phyloP scores from a whole-genome alignment of 1,140 invertebrate genomes.

The Bicyclus anynana region DNA sequence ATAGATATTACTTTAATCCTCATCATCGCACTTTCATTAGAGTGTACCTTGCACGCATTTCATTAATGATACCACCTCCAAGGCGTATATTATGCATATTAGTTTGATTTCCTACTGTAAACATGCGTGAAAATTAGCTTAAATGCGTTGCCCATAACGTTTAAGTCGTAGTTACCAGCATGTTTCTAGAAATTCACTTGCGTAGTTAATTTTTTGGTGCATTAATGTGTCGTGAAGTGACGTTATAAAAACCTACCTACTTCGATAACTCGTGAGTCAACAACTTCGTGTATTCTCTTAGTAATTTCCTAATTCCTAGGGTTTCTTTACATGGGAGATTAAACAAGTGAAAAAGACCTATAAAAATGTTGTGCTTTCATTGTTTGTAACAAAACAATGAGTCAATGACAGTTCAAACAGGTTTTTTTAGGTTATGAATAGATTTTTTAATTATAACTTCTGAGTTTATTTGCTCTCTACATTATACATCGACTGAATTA shows the following conservation, averaged over 20 bases:
- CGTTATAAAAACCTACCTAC: background rate
- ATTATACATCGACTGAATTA: background rate
- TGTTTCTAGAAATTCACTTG: background rate
- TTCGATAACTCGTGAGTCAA: background rate
- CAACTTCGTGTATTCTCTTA: background rate
- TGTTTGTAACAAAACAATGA: background rate
- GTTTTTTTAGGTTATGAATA: background rate
- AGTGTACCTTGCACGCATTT: constrained; percentile 51
- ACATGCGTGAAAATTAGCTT: background rate
- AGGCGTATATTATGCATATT: constrained; percentile 40
- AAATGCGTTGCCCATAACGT: background rate
- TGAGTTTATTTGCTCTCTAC: background rate
- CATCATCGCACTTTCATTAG: constrained; percentile 22
- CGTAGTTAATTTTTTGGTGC: background rate
- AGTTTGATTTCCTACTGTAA: constrained; percentile 7
- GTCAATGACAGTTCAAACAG: background rate
- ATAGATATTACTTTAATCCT: background rate
- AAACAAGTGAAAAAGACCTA: background rate
- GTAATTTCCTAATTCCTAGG: background rate
- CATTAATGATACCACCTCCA: constrained; percentile 54
- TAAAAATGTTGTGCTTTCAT: background rate
- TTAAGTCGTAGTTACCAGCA: background rate
- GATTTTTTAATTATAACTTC: too few species aligned
- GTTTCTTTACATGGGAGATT: background rate
- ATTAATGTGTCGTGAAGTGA: background rate